Evolutionary conservation across 30 jellyfish, hydroid and myxozoan species (phyloP).

Genomic region (Mastigias papua): DNA sequence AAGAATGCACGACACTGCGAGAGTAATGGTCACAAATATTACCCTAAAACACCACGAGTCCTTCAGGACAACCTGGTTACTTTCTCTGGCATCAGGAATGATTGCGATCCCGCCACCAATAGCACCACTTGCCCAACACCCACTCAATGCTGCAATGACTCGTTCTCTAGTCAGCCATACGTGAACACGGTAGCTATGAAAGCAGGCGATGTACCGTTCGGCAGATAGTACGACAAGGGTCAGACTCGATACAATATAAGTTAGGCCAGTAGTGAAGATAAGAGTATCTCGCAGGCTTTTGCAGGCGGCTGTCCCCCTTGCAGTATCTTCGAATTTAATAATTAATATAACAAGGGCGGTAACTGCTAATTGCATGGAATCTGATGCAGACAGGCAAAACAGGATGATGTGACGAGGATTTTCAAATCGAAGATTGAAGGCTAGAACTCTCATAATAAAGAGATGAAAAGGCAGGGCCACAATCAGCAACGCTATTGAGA

Average conservation of each 20-base stretch:
- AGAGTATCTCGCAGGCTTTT: neutral
- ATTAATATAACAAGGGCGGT: neutral
- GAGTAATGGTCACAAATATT: neutral
- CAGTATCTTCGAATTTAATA: too few species aligned
- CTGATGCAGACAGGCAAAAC: constrained; percentile 18
- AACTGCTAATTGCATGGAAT: neutral
- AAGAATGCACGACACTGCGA: neutral
- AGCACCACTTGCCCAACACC: neutral
- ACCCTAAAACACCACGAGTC: neutral
- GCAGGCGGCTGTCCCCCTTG: neutral
- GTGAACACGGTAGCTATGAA: constrained; percentile 2
- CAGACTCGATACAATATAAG: neutral
- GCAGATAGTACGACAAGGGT: constrained; percentile 5
- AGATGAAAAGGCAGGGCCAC: constrained; percentile 13
- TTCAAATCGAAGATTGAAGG: neutral
- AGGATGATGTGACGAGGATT: constrained; percentile 18
- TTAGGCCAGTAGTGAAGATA: neutral
- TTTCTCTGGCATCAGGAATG: neutral
- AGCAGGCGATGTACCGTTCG: constrained; percentile 37
- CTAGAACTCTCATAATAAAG: neutral
- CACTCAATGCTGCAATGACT: neutral
- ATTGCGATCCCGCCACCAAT: neutral
- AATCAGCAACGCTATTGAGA: neutral
- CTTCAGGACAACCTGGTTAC: neutral
- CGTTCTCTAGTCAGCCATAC: neutral